phyloP scores from a whole-genome alignment of 2,113 vertebrate genomes.

The Bambusicola thoracicus region DNA sequence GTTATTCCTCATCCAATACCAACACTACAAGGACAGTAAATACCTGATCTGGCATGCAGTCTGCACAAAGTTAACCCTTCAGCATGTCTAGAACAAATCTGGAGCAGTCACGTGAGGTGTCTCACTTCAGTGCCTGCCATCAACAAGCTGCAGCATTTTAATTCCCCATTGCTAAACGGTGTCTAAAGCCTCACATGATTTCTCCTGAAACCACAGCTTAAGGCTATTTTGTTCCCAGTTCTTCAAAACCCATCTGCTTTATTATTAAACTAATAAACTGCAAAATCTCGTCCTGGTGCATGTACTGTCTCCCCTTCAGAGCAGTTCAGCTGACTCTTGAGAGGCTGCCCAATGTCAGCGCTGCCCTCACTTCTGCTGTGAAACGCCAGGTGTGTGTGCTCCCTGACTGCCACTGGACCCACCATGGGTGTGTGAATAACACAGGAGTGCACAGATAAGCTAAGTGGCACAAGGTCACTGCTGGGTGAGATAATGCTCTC shows the following conservation, averaged over 20 bases:
- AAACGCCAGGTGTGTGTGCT: background rate
- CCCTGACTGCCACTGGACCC: background rate
- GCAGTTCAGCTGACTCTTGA: background rate
- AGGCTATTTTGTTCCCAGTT: background rate
- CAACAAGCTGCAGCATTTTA: background rate
- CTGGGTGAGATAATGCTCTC: background rate
- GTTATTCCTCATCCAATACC: slow-evolving; percentile 2
- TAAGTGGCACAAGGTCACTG: background rate
- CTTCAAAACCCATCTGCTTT: slow-evolving; percentile 19
- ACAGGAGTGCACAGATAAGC: background rate
- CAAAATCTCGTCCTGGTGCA: background rate
- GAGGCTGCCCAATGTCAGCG: background rate
- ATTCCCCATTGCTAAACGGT: background rate
- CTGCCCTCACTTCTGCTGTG: fast-evolving
- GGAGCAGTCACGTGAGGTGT: background rate
- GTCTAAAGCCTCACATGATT: background rate
- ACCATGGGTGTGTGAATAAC: background rate
- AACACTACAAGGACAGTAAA: background rate
- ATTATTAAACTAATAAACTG: background rate
- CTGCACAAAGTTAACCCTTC: background rate
- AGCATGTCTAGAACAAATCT: background rate
- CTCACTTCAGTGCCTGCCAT: background rate
- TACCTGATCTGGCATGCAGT: background rate
- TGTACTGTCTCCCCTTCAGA: background rate
- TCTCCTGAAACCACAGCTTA: slow-evolving; percentile 1